phyloP scores from a whole-genome alignment of 1,140 invertebrate genomes.

The Drosophila willistoni region DNA sequence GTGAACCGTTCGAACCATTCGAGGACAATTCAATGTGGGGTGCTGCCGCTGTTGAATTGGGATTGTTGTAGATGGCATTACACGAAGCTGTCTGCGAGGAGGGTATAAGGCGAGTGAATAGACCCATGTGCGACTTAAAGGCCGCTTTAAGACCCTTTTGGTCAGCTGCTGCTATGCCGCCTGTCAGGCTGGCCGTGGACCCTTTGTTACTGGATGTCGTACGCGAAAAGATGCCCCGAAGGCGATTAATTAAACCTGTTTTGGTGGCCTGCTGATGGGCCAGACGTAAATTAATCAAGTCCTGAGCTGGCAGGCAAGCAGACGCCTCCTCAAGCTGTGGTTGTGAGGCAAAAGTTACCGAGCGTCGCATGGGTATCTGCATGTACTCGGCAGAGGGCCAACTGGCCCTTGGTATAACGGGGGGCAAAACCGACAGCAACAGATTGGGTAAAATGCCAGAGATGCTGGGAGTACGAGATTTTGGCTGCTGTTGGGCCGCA shows the following conservation, averaged over 20 bases:
- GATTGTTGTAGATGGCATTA: slow-evolving; percentile 85
- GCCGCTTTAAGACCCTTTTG: slow-evolving; percentile 87
- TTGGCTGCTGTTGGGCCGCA: slow-evolving; percentile 27
- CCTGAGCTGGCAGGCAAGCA: slow-evolving; percentile 83
- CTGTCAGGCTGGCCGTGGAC: slow-evolving; percentile 85
- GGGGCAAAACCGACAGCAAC: slow-evolving; percentile 88
- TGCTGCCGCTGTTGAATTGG: slow-evolving; percentile 18
- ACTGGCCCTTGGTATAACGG: slow-evolving; percentile 89
- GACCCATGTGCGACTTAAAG: slow-evolving; percentile 88
- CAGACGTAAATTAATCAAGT: slow-evolving; percentile 85
- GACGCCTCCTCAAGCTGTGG: slow-evolving; percentile 85
- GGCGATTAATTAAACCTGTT: slow-evolving; percentile 84
- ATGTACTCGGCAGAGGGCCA: slow-evolving; percentile 88
- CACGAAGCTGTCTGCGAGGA: slow-evolving; percentile 86
- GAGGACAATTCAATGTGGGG: slow-evolving; percentile 30
- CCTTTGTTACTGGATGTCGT: slow-evolving; percentile 78
- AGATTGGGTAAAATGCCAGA: slow-evolving; percentile 88
- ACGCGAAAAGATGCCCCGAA: slow-evolving; percentile 81
- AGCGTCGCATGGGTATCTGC: slow-evolving; percentile 84
- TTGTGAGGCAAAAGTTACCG: slow-evolving; percentile 87
- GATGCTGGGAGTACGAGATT: slow-evolving; percentile 86
- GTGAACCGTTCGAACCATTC: slow-evolving; percentile 43
- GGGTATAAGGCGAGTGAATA: slow-evolving; percentile 88
- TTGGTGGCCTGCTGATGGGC: slow-evolving; percentile 84
- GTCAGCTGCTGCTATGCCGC: slow-evolving; percentile 47